These are phyloP conservation scores for Pantherophis alleghaniensis DNA, from an alignment of 2,797 vertebrate species.

Conservation along the genomic window DNA sequence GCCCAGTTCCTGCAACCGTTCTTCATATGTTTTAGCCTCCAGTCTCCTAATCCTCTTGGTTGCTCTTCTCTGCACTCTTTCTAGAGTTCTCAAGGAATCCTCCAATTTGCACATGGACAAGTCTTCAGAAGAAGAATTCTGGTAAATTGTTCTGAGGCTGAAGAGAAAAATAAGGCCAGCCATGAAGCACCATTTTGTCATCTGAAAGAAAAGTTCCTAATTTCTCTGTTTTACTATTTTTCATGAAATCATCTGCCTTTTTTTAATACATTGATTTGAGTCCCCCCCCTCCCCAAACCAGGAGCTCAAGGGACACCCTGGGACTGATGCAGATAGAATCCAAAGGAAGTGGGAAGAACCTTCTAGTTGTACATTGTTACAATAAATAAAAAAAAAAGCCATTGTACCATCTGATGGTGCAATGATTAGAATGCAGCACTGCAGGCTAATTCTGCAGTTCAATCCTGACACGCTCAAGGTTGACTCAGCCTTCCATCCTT, in stretches of 20 bases:
- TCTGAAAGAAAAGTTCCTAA: accelerated
- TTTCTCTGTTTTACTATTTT: neutral
- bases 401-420: neutral
- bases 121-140: neutral
- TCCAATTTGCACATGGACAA: neutral
- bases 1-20: too few species aligned
- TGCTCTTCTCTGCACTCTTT: too few species aligned
- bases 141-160: neutral
- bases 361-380: neutral
- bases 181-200: accelerated
- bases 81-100: neutral
- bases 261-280: neutral
- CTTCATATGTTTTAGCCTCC: too few species aligned
- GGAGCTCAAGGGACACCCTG: neutral
- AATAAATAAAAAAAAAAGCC: neutral
- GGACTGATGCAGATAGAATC: neutral
- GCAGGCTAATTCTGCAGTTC: too few species aligned
- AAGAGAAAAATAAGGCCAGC: neutral
- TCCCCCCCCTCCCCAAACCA: neutral
- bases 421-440: too few species aligned
- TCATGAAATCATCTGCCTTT: neutral
- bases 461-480: too few species aligned
- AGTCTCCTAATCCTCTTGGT: too few species aligned
- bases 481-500: too few species aligned
- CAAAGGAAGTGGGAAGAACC: neutral